Conservation (phyloP, 2,888 invertebrate genomes). For the Drosophila rubida region DNA sequence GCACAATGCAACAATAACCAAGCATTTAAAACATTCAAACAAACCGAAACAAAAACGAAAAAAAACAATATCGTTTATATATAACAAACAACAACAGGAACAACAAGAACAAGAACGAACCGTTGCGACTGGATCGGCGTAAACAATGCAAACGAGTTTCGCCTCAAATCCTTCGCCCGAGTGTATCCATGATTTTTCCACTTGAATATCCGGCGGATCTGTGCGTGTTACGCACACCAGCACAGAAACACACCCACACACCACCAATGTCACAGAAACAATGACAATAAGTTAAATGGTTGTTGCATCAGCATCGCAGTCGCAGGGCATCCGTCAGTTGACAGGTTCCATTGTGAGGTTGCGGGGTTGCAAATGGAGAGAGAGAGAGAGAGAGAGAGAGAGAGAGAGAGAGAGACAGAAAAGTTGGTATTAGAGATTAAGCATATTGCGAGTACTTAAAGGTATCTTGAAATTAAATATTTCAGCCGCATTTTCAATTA, state of each 20-base stretch:
- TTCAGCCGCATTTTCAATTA: no score
- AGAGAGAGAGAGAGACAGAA: background rate
- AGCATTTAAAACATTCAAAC: conserved; percentile 48
- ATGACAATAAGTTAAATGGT: conserved; percentile 39
- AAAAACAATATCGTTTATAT: conserved; percentile 60
- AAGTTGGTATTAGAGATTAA: conserved; percentile 2
- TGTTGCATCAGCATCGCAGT: conserved; percentile 22
- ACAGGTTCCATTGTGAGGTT: conserved; percentile 8
- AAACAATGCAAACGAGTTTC: conserved; percentile 89
- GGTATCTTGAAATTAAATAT: background rate
- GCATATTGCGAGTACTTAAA: background rate
- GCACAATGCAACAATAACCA: conserved; percentile 50
- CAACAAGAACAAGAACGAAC: conserved; percentile 84
- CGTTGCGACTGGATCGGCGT: conserved; percentile 89
- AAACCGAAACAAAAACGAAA: no score
- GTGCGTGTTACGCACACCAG: conserved; percentile 46
- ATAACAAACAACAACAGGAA: conserved; percentile 72
- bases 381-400: background rate
- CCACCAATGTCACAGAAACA: background rate
- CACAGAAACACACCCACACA: conserved; percentile 7
- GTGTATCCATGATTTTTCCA: conserved; percentile 89
- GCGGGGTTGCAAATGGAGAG: conserved; percentile 11
- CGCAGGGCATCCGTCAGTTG: conserved; percentile 26
- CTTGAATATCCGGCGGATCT: conserved; percentile 90
- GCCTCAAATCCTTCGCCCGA: conserved; percentile 90